phyloP scores from a whole-genome alignment of 2,113 vertebrate species.

The Zeus faber region DNA sequence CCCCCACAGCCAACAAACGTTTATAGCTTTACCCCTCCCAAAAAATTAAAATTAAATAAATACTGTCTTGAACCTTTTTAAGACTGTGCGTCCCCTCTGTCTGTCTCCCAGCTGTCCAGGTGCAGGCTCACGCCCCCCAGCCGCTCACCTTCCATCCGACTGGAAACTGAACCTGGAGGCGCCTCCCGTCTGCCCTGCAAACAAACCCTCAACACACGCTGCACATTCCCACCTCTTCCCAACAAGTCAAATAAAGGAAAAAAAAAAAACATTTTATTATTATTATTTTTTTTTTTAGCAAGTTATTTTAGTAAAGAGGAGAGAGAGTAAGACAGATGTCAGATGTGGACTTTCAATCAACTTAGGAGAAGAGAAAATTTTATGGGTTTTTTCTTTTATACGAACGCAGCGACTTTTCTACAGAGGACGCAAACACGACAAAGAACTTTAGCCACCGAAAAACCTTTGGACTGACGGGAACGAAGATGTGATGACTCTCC shows the following conservation, averaged over 20 bases:
- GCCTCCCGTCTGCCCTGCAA: neutral
- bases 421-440: no score
- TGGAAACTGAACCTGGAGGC: constrained; percentile 73
- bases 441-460: no score
- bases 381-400: no score
- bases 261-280: no score
- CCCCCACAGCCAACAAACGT: no score
- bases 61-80: no score
- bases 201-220: neutral
- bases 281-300: constrained; percentile 10
- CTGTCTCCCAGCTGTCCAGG: constrained; percentile 60
- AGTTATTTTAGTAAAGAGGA: constrained; percentile 4
- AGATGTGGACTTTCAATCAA: neutral
- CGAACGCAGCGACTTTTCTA: no score
- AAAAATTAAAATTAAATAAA: no score
- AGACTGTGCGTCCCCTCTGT: constrained; percentile 40
- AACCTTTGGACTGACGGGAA: no score
- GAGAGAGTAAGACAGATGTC: neutral
- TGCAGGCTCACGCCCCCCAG: constrained; percentile 78
- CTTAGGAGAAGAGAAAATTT: constrained; percentile 1
- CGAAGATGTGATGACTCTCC: neutral
- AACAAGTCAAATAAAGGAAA: neutral
- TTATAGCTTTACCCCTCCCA: no score
- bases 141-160: constrained; percentile 78
- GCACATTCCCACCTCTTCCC: constrained; percentile 35